Base-by-base conservation (phyloP, 2,113 vertebrate species). In the Greenwoodochromis staneri region DNA sequence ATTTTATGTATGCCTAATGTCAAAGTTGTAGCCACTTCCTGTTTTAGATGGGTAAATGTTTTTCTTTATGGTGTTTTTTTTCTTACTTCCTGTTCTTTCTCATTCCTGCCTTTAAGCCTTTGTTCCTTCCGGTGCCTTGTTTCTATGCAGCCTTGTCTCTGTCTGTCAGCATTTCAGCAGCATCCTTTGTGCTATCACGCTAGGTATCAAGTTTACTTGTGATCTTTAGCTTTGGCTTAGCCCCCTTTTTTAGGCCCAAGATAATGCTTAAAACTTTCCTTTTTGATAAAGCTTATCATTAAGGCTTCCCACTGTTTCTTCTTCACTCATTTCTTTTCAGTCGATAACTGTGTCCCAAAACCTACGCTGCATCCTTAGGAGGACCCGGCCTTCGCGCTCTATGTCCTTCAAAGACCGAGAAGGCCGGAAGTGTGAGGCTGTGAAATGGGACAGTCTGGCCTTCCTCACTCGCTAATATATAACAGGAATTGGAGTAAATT, bases 301-400 rank as follows among this genome's bases (percentile, higher is more conserved):
- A 61, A 31, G 8, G 4, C 27, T 59, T 16, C 24, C 55, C 55
- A 61, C 14, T 9, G 0, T 31, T 31, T 59, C 27, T 61, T 31
- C 8, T 31, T 61, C 14, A 59, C 57, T 31, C 57, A 9, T 16
- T 29, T 59, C 27, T 59, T 59, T 59, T 59, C 55, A 29, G 21
- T 27, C 21, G 12, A 55, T 57, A 57, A 27, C 54, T 57, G 54
- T 57, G 24, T 27, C 54, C 24, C 54, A 27, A 57, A 57, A 57
- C 24, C 54, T 57, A 57, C 0, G 1, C 4, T 27, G 54, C 21
- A 57, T 57, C 7, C 0, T 57, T 57, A 57, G 54, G 54, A 27
- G 24, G 54, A 57, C 54, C 54, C 0, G 54, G 12, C 0, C 54
- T 57, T 57, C 1, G 1, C 1, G 54, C 54, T 2, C 21, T 57